Percentiles rank a stretch among this genome's conserved stretches.
These are phyloP conservation scores for Epizoanthus ramosus DNA, from an alignment of 92 coral and sea anemone species.

Conservation along the genomic window DNA sequence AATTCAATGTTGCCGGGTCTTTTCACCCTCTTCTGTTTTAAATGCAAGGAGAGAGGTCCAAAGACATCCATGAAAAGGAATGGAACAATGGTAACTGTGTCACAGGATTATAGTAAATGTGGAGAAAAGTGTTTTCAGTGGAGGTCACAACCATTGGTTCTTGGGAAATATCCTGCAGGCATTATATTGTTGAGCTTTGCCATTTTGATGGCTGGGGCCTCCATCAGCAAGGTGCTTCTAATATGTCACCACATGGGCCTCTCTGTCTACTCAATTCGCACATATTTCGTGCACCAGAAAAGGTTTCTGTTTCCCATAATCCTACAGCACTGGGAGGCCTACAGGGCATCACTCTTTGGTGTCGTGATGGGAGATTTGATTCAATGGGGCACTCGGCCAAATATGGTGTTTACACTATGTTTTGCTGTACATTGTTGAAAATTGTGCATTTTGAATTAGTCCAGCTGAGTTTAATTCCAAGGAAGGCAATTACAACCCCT, in stretches of 20 bases:
- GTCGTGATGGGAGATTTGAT: too few species aligned
- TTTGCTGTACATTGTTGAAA: conserved; percentile 14
- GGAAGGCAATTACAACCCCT: too few species aligned
- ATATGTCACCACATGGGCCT: too few species aligned
- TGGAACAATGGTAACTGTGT: conserved; percentile 31
- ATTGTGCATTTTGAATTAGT: not conserved
- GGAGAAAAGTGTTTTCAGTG: not conserved
- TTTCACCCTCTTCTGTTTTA: conserved; percentile 23
- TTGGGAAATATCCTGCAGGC: conserved; percentile 4
- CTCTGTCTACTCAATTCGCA: too few species aligned
- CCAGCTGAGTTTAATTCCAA: too few species aligned
- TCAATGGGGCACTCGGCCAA: not conserved
- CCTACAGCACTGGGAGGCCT: too few species aligned
- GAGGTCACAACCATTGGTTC: conserved; percentile 19
- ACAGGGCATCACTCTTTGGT: not conserved
- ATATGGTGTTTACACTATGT: conserved; percentile 37
- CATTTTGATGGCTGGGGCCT: too few species aligned
- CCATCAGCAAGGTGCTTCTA: too few species aligned
- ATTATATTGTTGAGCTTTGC: not conserved
- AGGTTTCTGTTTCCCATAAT: too few species aligned
- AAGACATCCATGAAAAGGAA: conserved; percentile 14
- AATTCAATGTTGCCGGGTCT: conserved; percentile 9
- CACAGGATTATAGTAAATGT: conserved; percentile 11
- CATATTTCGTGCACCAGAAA: too few species aligned
- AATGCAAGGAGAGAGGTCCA: conserved; percentile 25